phyloP scores from a whole-genome alignment of 2,113 vertebrate species.

The Antechinus stuartii region DNA sequence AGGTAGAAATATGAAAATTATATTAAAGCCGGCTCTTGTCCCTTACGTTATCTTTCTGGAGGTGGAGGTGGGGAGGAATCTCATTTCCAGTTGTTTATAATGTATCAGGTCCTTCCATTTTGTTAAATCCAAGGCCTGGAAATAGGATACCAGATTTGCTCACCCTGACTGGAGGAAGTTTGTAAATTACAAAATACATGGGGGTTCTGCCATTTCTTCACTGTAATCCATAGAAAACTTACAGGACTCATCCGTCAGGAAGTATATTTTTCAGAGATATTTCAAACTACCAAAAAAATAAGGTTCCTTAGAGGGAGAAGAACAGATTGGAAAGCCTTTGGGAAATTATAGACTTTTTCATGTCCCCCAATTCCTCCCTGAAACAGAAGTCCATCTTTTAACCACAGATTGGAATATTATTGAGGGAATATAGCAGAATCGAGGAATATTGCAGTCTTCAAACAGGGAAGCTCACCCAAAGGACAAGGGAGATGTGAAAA shows the following conservation, averaged over 20 bases:
- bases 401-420: neutral
- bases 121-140: neutral
- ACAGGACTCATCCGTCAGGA: neutral
- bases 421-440: neutral
- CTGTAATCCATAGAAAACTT: neutral
- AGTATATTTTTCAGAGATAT: neutral
- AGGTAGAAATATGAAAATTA: constrained; percentile 1
- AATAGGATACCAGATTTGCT: neutral
- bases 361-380: neutral
- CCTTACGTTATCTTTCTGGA: neutral
- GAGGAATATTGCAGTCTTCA: neutral
- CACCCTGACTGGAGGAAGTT: neutral
- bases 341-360: neutral
- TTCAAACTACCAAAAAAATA: neutral
- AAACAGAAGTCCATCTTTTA: neutral
- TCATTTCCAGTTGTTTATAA: neutral
- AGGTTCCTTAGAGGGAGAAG: neutral
- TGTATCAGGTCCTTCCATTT: neutral
- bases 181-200: neutral
- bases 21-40: neutral
- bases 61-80: neutral
- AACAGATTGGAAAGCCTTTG: neutral
- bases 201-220: neutral
- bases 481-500: too few relatives aligned
- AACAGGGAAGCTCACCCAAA: neutral